Conservation (phyloP, 2,888 invertebrate species). For the Neoscelio sp. region DNA sequence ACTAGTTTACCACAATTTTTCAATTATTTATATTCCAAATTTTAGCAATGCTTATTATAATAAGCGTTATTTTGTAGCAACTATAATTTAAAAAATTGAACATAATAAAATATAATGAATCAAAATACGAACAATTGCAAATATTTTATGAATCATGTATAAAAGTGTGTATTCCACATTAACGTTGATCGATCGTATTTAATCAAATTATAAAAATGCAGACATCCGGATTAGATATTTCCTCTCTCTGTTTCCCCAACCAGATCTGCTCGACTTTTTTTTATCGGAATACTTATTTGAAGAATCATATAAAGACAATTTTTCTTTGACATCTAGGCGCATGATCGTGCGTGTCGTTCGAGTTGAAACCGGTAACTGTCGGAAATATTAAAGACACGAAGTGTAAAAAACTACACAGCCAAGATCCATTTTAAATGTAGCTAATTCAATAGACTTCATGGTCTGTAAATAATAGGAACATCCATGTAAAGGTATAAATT, state of each 20-base stretch:
- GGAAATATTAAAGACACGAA: conserved; percentile 40
- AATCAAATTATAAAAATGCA: conserved; percentile 47
- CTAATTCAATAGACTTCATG: conserved; percentile 46
- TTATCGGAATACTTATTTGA: conserved; percentile 51
- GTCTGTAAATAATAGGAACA: conserved; percentile 56
- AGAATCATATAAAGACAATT: conserved; percentile 48
- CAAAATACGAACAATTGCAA: no score
- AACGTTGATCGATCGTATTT: conserved; percentile 52
- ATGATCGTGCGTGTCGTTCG: conserved; percentile 50
- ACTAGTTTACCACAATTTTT: no score
- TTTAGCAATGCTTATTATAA: no score
- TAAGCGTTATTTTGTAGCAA: no score
- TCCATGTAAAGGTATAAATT: conserved; percentile 52
- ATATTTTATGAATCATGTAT: no score
- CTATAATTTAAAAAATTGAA: no score
- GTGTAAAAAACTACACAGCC: conserved; percentile 28
- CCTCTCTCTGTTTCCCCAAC: conserved; percentile 41
- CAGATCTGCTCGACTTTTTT: conserved; percentile 30
- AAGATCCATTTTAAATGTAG: conserved; percentile 44
- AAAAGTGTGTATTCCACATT: conserved; percentile 46
- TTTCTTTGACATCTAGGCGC: conserved; percentile 47
- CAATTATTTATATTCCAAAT: no score
- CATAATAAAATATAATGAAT: no score
- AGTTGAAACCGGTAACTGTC: conserved; percentile 54
- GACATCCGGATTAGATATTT: conserved; percentile 59